Conservation (phyloP, 37 sponge, comb jelly and placozoan genomes). For the Axinella damicornis region DNA sequence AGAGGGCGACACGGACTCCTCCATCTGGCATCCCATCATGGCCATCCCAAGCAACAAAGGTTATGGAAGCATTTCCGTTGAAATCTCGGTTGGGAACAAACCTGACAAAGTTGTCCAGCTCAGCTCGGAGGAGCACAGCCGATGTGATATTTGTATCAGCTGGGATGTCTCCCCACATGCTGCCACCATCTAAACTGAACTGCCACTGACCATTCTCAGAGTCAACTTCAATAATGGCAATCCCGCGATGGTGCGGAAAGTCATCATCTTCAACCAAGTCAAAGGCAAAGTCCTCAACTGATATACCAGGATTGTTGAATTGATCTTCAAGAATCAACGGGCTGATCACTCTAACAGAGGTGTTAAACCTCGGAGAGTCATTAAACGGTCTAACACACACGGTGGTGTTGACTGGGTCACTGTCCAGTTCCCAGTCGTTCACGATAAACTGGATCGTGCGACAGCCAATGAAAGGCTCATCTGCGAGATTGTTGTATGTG, state of each 20-base stretch:
- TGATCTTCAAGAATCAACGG: conserved; percentile 82
- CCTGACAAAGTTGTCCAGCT: conserved; percentile 51
- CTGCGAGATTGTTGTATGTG: conserved; percentile 74
- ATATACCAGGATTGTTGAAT: conserved; percentile 43
- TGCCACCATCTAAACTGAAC: conserved; percentile 17
- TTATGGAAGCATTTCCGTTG: conserved; percentile 74
- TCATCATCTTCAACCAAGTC: conserved; percentile 85
- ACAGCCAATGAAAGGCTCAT: conserved; percentile 46
- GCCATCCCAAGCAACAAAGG: conserved; percentile 91
- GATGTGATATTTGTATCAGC: conserved; percentile 6
- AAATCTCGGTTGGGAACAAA: conserved; percentile 82
- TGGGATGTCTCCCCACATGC: conserved; percentile 43
- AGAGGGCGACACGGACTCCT: conserved; percentile 16
- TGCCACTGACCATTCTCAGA: conserved; percentile 77
- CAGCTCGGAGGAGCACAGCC: conserved; percentile 71
- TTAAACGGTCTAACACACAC: conserved; percentile 67
- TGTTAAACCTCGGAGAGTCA: conserved; percentile 84
- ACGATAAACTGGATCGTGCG: conserved; percentile 66
- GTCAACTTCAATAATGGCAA: conserved; percentile 80
- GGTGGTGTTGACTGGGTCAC: conserved; percentile 56
- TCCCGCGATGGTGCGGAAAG: conserved; percentile 48
- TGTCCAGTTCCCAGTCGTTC: conserved; percentile 76
- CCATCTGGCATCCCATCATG: conserved; percentile 74
- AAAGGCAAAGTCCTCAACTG: conserved; percentile 61
- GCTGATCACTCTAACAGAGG: conserved; percentile 32